Evolutionary conservation across 1,140 invertebrate genomes (phyloP), one percentile per base, ranked within the genome.

Genomic region (Cotesia vestalis): DNA sequence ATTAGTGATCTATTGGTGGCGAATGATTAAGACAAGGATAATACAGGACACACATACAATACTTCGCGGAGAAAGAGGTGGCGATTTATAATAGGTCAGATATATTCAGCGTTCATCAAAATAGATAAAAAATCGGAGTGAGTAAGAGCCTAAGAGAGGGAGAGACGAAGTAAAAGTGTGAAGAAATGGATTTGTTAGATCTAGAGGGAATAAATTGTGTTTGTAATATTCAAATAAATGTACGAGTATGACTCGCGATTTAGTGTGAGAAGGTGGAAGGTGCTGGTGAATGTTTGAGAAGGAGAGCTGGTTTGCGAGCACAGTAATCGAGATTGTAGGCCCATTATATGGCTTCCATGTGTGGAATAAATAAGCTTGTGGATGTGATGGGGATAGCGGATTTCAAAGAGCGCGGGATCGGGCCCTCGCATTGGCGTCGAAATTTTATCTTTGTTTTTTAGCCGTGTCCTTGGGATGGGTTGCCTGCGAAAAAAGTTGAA

Each of bases 381-480:
- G 27, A 12, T 62, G 36, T 36, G 11, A 27, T 62, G 36, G 11
- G 11, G 4, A 62, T 36, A 20, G 12, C 17, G n/a, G 14, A 36
- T 12, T 11, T 40, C 11, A 9, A 36, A 64, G 36, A 64, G 62
- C 62, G 36, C 20, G n/a, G 12, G 17, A 12, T 53, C 5, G 3
- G 34, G 34, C n/a, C 36, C 8, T 67, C 14, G 46, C 66, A 67
- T 67, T 67, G 66, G 66, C 66, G 66, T 67, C 66, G 66, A 67
- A 14, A 55, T 11, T 36, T 51, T 9, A 27, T 59, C 27, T 20
- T 17, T 59, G 3, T 59, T 20, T 11, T 11, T 59, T 20, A 20
- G 34, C 17, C 9, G 27, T 59, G 57, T 59, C 57, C 57, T 59
- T 59, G 57, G 17, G 17, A 8, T 20, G 27, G 27, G 27, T 27